A percentile compares a stretch with the other conserved stretches of the same genome.
Evolutionary conservation across 2,888 invertebrate species (phyloP).

Genomic region (Bugulina stolonifera): DNA sequence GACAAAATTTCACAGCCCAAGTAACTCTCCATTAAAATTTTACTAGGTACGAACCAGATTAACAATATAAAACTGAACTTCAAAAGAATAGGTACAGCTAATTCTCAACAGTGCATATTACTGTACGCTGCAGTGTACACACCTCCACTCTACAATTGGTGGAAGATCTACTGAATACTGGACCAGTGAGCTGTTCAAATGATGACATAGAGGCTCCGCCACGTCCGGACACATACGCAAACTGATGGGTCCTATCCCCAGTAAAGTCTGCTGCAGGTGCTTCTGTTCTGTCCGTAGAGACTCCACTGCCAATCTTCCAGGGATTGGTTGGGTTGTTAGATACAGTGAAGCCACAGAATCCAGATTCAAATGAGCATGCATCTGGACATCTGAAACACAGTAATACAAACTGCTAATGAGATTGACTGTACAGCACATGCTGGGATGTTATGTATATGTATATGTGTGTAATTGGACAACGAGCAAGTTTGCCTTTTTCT

Average conservation of each 20-base stretch:
- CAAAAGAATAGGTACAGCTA: no score
- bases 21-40: no score
- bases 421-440: no score
- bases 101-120: no score
- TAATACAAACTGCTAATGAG: no score
- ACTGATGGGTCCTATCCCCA: neutral
- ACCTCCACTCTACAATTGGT: conserved; percentile 39
- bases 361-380: neutral
- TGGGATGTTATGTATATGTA: no score
- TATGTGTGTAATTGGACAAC: no score
- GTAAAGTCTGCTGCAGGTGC: neutral
- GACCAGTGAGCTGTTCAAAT: conserved; percentile 35
- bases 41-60: no score
- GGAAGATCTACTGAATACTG: conserved; percentile 34
- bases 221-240: neutral
- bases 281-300: neutral
- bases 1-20: no score
- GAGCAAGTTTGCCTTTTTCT: no score
- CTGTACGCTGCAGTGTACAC: no score
- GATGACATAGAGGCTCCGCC: conserved; percentile 32
- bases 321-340: neutral
- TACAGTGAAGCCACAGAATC: neutral
- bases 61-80: no score
- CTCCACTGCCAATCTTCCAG: conserved; percentile 21
- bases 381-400: conserved; percentile 12